phyloP scores from a whole-genome alignment of 2,113 vertebrate species.

The Poecile atricapillus region DNA sequence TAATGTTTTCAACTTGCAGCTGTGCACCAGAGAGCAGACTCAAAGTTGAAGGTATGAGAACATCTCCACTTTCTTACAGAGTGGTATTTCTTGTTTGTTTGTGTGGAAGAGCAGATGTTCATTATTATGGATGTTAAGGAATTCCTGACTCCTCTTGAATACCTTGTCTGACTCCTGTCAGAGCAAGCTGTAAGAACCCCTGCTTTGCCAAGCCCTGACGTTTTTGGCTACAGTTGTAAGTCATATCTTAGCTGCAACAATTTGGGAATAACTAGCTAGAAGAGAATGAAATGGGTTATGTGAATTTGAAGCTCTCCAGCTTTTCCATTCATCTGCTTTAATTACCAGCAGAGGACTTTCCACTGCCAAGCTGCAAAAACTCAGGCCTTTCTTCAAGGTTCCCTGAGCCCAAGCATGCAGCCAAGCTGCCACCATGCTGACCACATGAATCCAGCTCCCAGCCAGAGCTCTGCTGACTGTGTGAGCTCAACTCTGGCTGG shows the following conservation, averaged over 20 bases:
- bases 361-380: neutral
- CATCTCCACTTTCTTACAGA: neutral
- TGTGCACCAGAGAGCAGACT: neutral
- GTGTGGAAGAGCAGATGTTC: neutral
- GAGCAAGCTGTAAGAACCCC: neutral
- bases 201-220: conserved; percentile 4
- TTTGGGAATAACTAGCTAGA: neutral
- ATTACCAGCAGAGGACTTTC: neutral
- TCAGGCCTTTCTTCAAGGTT: neutral
- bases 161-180: conserved; percentile 29
- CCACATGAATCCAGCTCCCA: neutral
- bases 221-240: conserved; percentile 27
- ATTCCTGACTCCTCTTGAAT: neutral
- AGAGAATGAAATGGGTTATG: neutral
- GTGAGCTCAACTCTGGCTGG: rapidly evolving
- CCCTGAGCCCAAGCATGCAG: rapidly evolving
- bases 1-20: neutral
- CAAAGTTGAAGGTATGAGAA: neutral
- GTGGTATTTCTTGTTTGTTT: neutral
- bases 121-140: neutral
- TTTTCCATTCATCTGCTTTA: neutral
- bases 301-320: neutral
- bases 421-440: neutral
- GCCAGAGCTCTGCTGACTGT: rapidly evolving
- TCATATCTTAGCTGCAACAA: neutral